Conservation (phyloP, 2,113 vertebrate genomes). For the Numenius arquata region DNA sequence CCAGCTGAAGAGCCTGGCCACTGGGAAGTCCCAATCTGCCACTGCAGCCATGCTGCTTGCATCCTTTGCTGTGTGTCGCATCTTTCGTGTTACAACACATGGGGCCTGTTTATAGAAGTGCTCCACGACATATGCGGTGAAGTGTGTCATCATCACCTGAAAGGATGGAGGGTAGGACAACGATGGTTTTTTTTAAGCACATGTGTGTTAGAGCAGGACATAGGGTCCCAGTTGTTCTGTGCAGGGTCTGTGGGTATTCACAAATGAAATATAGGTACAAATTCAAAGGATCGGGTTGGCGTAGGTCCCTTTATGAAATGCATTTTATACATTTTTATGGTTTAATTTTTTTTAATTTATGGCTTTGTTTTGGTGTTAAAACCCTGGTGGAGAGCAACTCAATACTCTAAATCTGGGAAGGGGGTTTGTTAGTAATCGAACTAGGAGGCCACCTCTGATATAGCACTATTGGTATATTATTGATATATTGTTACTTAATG, state of each 20-base stretch:
- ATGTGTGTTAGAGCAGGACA: background rate
- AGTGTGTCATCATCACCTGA: background rate
- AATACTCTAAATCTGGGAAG: background rate
- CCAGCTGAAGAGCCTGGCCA: background rate
- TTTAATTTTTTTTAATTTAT: background rate
- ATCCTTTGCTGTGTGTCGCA: background rate
- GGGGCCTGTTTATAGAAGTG: background rate
- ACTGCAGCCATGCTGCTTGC: background rate
- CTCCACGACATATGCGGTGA: background rate
- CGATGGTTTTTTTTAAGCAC: background rate
- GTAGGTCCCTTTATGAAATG: background rate
- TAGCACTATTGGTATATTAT: background rate
- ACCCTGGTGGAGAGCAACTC: background rate
- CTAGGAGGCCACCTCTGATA: background rate
- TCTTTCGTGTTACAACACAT: rapidly evolving
- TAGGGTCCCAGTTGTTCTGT: background rate
- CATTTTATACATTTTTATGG: background rate
- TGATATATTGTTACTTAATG: background rate
- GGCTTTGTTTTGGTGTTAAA: background rate
- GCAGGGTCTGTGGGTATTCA: background rate
- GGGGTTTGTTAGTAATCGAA: background rate
- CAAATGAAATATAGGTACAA: background rate
- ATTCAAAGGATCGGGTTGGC: background rate
- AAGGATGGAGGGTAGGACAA: background rate
- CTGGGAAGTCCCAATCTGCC: background rate